These are phyloP conservation scores for Meles meles DNA, from an alignment of 2,113 vertebrate genomes.

Conservation along the genomic window DNA sequence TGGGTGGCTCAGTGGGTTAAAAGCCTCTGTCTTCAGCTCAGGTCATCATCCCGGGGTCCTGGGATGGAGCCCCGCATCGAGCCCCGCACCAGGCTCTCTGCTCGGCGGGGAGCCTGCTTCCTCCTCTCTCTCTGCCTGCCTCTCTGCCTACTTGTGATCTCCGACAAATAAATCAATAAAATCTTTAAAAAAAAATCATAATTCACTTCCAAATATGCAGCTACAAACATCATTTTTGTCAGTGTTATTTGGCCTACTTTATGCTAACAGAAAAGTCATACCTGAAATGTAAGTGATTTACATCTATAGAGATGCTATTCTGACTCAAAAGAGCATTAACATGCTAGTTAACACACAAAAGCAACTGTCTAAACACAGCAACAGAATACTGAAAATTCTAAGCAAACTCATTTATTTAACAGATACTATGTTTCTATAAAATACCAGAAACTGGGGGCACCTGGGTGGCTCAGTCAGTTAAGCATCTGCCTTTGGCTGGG, in stretches of 20 bases:
- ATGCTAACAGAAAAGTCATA: not conserved
- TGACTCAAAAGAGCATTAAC: constrained; percentile 26
- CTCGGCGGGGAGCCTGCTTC: too few species aligned
- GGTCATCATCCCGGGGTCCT: too few species aligned
- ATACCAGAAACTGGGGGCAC: not conserved
- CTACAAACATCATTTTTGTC: not conserved
- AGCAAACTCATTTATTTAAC: not conserved
- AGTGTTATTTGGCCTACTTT: not conserved
- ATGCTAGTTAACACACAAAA: not conserved
- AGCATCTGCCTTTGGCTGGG: not conserved
- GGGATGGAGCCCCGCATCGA: too few species aligned
- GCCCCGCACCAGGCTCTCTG: too few species aligned
- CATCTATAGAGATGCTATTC: not conserved
- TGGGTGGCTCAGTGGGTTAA: too few species aligned
- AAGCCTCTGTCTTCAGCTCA: too few species aligned
- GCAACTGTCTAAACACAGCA: not conserved
- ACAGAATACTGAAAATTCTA: constrained; percentile 22
- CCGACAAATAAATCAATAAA: too few species aligned
- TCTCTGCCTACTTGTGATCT: too few species aligned
- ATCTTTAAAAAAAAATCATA: not conserved
- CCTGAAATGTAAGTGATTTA: not conserved
- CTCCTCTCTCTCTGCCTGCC: too few species aligned
- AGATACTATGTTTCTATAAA: not conserved
- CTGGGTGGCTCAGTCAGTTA: not conserved
- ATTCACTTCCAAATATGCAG: constrained; percentile 23